Evolutionary conservation across 2,888 invertebrate genomes (phyloP), one percentile per base, ranked within the genome.

Genomic region (Cynaeus angustus): DNA sequence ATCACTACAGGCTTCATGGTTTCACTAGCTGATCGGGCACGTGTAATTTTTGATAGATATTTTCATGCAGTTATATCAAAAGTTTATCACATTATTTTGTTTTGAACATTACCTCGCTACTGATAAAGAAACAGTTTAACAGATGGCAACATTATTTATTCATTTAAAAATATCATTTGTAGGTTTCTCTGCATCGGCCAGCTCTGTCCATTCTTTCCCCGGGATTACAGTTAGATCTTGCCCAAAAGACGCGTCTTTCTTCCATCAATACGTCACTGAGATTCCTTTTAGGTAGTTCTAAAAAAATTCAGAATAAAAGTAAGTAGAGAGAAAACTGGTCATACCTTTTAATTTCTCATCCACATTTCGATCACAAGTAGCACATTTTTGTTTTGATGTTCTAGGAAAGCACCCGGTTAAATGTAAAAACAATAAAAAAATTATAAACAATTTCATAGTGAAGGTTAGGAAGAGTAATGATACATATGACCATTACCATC

Each of bases 121-220:
- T n/a, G 16, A 48, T 48, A 21, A 43, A 33, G 33, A 33, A 33
- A 7, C n/a, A n/a, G 33, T 33, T 28, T 33, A 33, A n/a, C n/a
- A 4, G 33, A 33, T 33, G 7, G 33, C 33, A 33, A 33, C 28
- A 28, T 4, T 43, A 1, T 13, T 43, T 43, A 43, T 13, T 43
- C 1, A 43, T 6, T 43, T n/a, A 43, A 10, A 9, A 33, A n/a
- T 21, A 13, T 45, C 30, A 56, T 50, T 66, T 48, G 33, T 33
- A 67, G 4, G 45, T 14, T 53, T 70, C 66, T n/a, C 70, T 59
- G 41, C 70, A 70, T 10, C 70, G 41, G 13, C 70, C 70, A 14
- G 52, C 53, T 65, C 38, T 61, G 33, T 70, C 70, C 55, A 61
- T 21, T 26, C 70, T 21, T 56, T 70, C 55, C n/a, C 70, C 70